Evolutionary conservation across 2,888 invertebrate species (phyloP), one percentile per base, ranked within the genome.

Genomic region (Callyntrura guangdongensis): DNA sequence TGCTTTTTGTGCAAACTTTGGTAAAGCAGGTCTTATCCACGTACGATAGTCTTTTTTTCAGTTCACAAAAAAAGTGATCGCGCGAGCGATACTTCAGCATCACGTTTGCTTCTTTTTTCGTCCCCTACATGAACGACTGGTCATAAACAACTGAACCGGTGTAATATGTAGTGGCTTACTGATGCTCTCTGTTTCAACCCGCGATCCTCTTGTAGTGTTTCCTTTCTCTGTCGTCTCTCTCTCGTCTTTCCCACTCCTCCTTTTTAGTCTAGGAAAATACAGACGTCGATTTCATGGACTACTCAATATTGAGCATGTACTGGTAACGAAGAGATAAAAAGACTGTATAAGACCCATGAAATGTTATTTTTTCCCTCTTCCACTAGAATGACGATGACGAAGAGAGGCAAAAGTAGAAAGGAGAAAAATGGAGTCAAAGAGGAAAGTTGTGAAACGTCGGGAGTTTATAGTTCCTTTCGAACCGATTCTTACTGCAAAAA

Each of bases 101-200:
- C 61, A 83, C 56, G 59, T 84, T 84, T 36, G 36, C 49, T 74
- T 74, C 9, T 20, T 12, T 69, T n/a, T 22, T 64, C 25, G 25
- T 72, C 47, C 4, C 49, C 20, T 61, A 61, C 49, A 77, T 61
- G 47, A 88, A 88, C 69, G 88, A 89, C 27, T 64, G 89, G 89
- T 89, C 89, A 89, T 89, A 89, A 89, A 89, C 83, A 89, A 89
- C 25, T 53, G 86, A 86, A 53, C 89, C 89, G 83, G 82, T 84
- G 74, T 74, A 74, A 83, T 47, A 88, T 81, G 59, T 88, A 69
- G 89, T 74, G 49, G 47, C 36, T 72, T 36, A 17, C 74, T 69
- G 47, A 49, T 74, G 20, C 72, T 72, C 45, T 20, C n/a, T n/a
- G n/a, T n/a, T n/a, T n/a, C n/a, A n/a, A n/a, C n/a, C n/a, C n/a